A percentile compares a stretch with the other conserved stretches of the same genome.
These are phyloP conservation scores for Rallus crepitans DNA, from an alignment of 2,797 vertebrate genomes.

Conservation along the genomic window DNA sequence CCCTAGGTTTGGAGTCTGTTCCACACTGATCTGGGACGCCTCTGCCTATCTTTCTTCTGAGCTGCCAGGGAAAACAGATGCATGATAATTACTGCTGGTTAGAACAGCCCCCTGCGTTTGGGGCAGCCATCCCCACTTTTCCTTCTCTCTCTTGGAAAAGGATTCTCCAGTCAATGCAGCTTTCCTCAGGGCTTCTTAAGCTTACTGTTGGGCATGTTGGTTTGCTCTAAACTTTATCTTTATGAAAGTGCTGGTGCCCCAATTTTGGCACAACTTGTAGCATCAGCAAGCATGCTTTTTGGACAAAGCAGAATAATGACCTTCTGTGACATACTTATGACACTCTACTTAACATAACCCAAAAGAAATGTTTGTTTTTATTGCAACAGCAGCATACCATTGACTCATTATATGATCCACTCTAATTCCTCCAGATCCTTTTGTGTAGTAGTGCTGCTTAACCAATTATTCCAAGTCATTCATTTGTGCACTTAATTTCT, in stretches of 20 bases:
- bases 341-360: not conserved
- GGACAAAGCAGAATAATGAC: not conserved
- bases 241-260: not conserved
- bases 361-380: conserved; percentile 24
- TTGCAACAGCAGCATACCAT: not conserved
- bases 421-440: conserved; percentile 37
- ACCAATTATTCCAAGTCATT: conserved; percentile 1
- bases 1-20: not conserved
- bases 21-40: not conserved
- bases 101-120: fast-evolving
- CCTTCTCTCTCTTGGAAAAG: not conserved
- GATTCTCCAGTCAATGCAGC: not conserved
- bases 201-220: not conserved
- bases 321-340: conserved; percentile 1
- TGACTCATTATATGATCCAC: conserved; percentile 23
- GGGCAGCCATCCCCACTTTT: not conserved
- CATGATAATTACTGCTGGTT: not conserved
- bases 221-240: not conserved
- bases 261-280: not conserved
- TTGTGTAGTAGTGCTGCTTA: conserved; percentile 18
- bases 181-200: not conserved
- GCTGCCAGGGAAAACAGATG: not conserved
- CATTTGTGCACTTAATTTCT: conserved; percentile 18
- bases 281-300: not conserved
- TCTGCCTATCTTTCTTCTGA: not conserved